Percentiles rank a stretch among this genome's conserved stretches.
Evolutionary conservation across 2,113 vertebrate species (phyloP).

Genomic region (Nanger granti): DNA sequence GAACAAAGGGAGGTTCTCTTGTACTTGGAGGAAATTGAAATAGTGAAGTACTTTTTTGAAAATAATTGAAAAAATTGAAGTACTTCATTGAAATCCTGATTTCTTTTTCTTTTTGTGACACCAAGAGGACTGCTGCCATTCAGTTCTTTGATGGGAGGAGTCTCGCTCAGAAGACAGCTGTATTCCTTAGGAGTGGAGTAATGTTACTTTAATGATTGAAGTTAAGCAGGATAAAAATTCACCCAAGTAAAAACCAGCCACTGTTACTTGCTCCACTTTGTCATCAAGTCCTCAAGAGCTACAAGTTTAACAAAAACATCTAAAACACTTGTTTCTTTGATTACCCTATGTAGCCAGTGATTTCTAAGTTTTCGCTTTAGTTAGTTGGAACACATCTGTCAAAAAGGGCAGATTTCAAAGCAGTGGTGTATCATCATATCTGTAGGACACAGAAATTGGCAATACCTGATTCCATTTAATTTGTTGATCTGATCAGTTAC

Average conservation of each 20-base stretch:
- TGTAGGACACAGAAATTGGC: neutral
- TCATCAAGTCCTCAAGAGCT: constrained; percentile 17
- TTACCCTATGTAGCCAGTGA: neutral
- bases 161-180: neutral
- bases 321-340: constrained; percentile 23
- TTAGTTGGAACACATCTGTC: neutral
- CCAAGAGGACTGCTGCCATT: neutral
- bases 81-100: neutral
- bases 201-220: neutral
- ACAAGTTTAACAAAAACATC: neutral
- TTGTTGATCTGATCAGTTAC: neutral
- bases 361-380: constrained; percentile 3
- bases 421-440: neutral
- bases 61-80: neutral
- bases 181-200: neutral
- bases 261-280: neutral
- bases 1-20: neutral
- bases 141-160: neutral
- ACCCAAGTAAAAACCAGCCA: neutral
- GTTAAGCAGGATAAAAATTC: constrained; percentile 9
- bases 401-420: constrained; percentile 5
- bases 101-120: neutral
- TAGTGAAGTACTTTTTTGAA: neutral
- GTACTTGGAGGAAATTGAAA: neutral
- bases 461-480: neutral